Percentiles rank a stretch among this genome's conserved stretches.
phyloP scores from a whole-genome alignment of 2,888 invertebrate genomes.

The Galerucella nymphaeae region DNA sequence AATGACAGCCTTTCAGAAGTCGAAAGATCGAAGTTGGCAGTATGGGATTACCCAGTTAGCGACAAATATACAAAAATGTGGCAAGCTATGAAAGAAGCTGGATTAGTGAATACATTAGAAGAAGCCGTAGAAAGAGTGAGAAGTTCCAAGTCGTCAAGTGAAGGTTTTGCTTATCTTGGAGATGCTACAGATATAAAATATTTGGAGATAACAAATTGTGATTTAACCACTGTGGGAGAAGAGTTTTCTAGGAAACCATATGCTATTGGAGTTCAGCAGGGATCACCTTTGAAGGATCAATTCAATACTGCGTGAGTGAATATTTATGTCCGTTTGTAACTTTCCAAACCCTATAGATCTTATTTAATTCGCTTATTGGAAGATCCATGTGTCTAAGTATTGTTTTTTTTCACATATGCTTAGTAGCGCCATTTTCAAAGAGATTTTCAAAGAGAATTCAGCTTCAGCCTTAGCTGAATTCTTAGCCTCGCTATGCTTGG shows the following conservation, averaged over 20 bases:
- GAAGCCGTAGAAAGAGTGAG: slow-evolving; percentile 83
- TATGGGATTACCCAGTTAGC: slow-evolving; percentile 99
- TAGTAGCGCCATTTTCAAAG: no score
- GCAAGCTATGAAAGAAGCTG: slow-evolving; percentile 91
- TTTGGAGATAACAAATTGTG: slow-evolving; percentile 83
- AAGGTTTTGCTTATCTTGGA: slow-evolving; percentile 67
- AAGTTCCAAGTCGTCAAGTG: slow-evolving; percentile 75
- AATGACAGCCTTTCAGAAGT: slow-evolving; percentile 92
- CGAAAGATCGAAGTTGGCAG: slow-evolving; percentile 92
- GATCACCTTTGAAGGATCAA: slow-evolving; percentile 92
- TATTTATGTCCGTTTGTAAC: not conserved
- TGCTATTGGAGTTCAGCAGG: slow-evolving; percentile 96
- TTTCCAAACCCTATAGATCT: no score
- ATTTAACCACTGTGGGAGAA: slow-evolving; percentile 92
- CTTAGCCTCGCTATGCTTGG: no score
- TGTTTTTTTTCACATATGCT: no score
- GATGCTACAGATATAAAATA: slow-evolving; percentile 92
- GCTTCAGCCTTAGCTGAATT: no score
- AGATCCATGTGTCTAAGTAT: no score
- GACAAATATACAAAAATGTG: slow-evolving; percentile 99
- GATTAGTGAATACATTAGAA: slow-evolving; percentile 80
- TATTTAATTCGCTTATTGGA: no score
- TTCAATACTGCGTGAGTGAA: slow-evolving; percentile 91
- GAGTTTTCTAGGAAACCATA: slow-evolving; percentile 98
- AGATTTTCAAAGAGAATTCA: no score